A percentile compares a stretch with the other conserved stretches of the same genome.
These are phyloP conservation scores for Trematocara nigrifrons DNA, from an alignment of 2,113 vertebrate species.

Conservation along the genomic window DNA sequence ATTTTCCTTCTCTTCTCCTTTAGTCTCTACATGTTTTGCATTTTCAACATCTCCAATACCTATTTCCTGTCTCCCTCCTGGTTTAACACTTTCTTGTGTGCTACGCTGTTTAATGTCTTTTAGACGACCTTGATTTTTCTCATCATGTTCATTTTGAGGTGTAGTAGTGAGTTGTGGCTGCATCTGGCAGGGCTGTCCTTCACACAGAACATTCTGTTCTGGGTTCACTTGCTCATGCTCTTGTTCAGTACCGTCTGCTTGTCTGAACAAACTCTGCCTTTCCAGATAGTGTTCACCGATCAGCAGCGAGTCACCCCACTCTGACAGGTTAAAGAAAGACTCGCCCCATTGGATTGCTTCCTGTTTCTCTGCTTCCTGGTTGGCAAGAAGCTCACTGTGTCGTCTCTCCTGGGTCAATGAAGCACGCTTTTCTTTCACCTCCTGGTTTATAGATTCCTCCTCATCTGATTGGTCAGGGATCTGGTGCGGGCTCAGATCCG, in stretches of 20 bases:
- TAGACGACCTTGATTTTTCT: background rate
- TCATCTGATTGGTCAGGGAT: slow-evolving; percentile 1
- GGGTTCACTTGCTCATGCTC: background rate
- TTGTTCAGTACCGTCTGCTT: background rate
- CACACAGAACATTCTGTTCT: background rate
- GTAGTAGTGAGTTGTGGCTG: background rate
- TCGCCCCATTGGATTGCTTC: slow-evolving; percentile 75
- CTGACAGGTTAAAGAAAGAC: slow-evolving; percentile 80
- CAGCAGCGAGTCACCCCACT: slow-evolving; percentile 77
- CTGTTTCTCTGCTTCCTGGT: slow-evolving; percentile 61
- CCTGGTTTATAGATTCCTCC: slow-evolving; percentile 34
- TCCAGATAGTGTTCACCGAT: slow-evolving; percentile 74
- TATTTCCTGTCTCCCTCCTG: background rate
- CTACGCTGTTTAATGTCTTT: background rate
- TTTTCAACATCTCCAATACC: background rate
- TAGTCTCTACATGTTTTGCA: background rate
- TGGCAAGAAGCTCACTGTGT: slow-evolving; percentile 47
- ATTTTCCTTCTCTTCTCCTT: background rate
- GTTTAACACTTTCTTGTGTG: background rate
- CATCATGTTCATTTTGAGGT: background rate
- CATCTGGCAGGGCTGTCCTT: background rate
- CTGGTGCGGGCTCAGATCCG: slow-evolving; percentile 26
- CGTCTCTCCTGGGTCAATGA: slow-evolving; percentile 20
- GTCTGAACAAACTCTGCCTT: slow-evolving; percentile 45
- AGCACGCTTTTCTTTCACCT: background rate